These are phyloP conservation scores for Lepeophtheirus nordmannii DNA, from an alignment of 2,888 invertebrate genomes.

Conservation along the genomic window DNA sequence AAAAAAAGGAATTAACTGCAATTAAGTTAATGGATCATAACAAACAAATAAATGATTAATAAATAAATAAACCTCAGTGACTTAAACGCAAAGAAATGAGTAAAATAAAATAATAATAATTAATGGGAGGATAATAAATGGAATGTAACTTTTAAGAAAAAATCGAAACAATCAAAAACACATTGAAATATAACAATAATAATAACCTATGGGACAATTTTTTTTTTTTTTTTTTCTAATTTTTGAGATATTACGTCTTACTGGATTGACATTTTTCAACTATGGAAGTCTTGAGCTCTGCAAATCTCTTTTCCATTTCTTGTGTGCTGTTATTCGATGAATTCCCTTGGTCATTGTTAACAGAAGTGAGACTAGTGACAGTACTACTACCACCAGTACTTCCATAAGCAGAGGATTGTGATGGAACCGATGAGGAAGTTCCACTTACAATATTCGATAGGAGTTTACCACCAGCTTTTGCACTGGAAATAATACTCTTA, in stretches of 20 bases:
- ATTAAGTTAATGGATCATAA: too few species aligned
- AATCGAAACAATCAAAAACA: too few species aligned
- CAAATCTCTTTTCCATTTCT: conserved; percentile 16
- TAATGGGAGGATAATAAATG: too few species aligned
- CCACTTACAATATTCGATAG: conserved; percentile 26
- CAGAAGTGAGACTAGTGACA: neutral
- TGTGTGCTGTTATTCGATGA: neutral
- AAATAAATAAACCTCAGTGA: too few species aligned
- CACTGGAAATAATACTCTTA: conserved; percentile 28
- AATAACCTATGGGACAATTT: neutral
- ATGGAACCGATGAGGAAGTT: conserved; percentile 29
- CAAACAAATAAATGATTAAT: too few species aligned
- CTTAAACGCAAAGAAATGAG: too few species aligned
- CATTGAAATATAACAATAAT: neutral
- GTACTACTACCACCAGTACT: too few species aligned
- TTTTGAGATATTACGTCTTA: conserved; percentile 10
- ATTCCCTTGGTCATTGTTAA: neutral
- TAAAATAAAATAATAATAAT: too few species aligned
- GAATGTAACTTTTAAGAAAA: too few species aligned
- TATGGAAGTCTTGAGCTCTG: conserved; percentile 6
- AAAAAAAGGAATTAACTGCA: too few species aligned
- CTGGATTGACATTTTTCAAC: conserved; percentile 14
- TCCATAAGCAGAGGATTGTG: neutral
- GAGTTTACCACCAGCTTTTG: conserved; percentile 28
- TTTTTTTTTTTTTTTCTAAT: neutral